Conservation (phyloP, 2,888 invertebrate species). For the Megaustenia siamemsis region DNA sequence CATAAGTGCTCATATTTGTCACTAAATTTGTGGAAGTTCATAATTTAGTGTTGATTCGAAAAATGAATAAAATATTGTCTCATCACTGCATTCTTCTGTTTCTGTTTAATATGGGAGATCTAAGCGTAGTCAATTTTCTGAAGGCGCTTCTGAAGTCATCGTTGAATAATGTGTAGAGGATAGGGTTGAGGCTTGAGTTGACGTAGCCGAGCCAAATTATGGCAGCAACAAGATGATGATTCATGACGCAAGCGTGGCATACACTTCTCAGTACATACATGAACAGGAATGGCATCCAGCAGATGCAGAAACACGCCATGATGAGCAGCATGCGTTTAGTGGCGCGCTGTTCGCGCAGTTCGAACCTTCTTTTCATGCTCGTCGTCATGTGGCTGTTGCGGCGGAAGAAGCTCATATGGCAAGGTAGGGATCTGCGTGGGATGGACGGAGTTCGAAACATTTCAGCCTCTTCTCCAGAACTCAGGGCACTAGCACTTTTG, state of each 20-base stretch:
- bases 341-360: constrained; percentile 78
- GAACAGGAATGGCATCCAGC: constrained; percentile 80
- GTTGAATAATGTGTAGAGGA: constrained; percentile 80
- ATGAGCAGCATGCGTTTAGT: constrained; percentile 80
- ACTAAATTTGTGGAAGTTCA: not conserved
- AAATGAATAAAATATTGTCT: not conserved
- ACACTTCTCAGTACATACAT: constrained; percentile 78
- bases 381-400: constrained; percentile 58
- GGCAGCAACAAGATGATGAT: constrained; percentile 74
- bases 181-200: constrained; percentile 79
- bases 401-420: constrained; percentile 48
- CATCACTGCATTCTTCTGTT: not conserved
- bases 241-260: constrained; percentile 70
- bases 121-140: constrained; percentile 67
- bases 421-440: constrained; percentile 57
- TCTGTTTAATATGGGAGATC: not conserved
- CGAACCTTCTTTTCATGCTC: constrained; percentile 72
- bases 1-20: not conserved
- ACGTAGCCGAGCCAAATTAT: constrained; percentile 80
- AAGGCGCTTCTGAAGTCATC: constrained; percentile 79
- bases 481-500: constrained; percentile 60
- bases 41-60: not conserved
- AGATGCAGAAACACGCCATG: constrained; percentile 79
- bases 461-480: constrained; percentile 26
- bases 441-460: constrained; percentile 28